A percentile compares a stretch with the other conserved stretches of the same genome.
Conservation (phyloP, 2,888 invertebrate genomes). For the Neoascia interrupta region DNA sequence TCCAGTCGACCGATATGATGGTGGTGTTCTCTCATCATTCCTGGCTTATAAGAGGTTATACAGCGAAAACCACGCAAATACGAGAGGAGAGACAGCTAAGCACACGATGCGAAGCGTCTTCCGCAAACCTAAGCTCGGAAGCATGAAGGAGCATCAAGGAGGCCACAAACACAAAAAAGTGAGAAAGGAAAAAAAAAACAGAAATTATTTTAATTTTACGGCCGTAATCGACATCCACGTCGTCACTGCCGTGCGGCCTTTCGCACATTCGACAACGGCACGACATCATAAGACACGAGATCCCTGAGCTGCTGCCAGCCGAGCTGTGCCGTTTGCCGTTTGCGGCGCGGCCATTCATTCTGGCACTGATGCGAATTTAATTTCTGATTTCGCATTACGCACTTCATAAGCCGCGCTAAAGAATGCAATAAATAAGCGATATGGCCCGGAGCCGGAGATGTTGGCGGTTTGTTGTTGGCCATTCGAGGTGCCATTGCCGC, state of each 20-base stretch:
- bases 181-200: slow-evolving; percentile 36
- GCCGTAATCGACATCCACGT: slow-evolving; percentile 58
- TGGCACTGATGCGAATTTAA: slow-evolving; percentile 64
- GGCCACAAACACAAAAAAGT: neutral
- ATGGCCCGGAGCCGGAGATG: slow-evolving; percentile 48
- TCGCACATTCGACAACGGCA: slow-evolving; percentile 40
- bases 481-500: slow-evolving; percentile 20
- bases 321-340: slow-evolving; percentile 35
- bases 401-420: slow-evolving; percentile 67
- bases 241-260: slow-evolving; percentile 17
- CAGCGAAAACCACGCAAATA: slow-evolving; percentile 28
- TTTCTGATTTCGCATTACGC: slow-evolving; percentile 69
- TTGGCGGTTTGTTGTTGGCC: slow-evolving; percentile 56
- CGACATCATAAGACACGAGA: slow-evolving; percentile 62
- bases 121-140: slow-evolving; percentile 31
- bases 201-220: slow-evolving; percentile 67
- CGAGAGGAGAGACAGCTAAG: slow-evolving; percentile 25
- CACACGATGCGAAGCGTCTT: slow-evolving; percentile 36
- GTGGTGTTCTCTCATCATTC: slow-evolving; percentile 25
- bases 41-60: slow-evolving; percentile 39
- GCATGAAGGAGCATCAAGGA: no score
- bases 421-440: slow-evolving; percentile 68
- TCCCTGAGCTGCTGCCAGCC: slow-evolving; percentile 17
- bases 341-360: slow-evolving; percentile 64
- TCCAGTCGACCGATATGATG: no score